phyloP scores from a whole-genome alignment of 2,888 invertebrate species.

The Caenorhabditis sp. region DNA sequence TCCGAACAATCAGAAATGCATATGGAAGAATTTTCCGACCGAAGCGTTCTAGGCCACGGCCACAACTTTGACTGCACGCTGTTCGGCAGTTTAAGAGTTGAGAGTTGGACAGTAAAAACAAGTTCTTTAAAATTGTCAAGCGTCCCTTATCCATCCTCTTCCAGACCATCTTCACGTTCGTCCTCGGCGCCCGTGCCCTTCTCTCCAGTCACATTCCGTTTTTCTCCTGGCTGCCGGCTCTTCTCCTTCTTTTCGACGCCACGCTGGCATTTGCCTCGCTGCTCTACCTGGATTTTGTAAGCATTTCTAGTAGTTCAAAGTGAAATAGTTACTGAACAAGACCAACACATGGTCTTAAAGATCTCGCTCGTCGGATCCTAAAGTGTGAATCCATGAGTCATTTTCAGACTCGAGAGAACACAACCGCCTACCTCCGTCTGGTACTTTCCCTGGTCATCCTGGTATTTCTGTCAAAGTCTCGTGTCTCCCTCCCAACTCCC shows the following conservation, averaged over 20 bases:
- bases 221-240: constrained; percentile 56
- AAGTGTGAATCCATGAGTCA: not conserved
- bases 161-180: constrained; percentile 40
- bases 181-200: constrained; percentile 47
- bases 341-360: no score
- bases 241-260: constrained; percentile 52
- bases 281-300: constrained; percentile 53
- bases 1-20: no score
- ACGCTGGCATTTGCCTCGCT: constrained; percentile 51
- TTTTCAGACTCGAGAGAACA: constrained; percentile 38
- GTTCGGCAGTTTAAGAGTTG: no score
- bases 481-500: not conserved
- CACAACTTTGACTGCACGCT: not conserved
- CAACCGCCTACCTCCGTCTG: constrained; percentile 35
- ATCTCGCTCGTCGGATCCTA: no score
- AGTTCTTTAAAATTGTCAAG: no score
- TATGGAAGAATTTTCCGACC: no score
- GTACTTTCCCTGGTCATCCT: constrained; percentile 33
- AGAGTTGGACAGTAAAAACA: no score
- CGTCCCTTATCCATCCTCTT: no score
- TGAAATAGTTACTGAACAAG: not conserved
- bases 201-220: constrained; percentile 49
- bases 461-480: not conserved
- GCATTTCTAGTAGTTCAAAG: not conserved
- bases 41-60: not conserved